Evolutionary conservation across 2,888 invertebrate species (phyloP), one percentile per base, ranked within the genome.

Genomic region (Agrotis puta): DNA sequence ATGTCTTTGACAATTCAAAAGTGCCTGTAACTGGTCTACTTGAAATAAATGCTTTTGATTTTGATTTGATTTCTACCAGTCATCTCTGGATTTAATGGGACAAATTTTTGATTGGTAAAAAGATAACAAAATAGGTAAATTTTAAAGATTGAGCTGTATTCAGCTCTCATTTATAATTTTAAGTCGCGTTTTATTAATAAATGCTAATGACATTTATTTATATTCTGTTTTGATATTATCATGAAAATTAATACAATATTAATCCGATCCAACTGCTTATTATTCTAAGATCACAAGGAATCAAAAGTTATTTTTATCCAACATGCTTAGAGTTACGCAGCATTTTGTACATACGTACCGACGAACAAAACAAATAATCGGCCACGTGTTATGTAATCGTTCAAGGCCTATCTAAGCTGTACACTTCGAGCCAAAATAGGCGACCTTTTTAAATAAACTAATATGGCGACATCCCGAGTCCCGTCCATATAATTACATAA

Each of bases 311-410:
- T 51, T 64, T 70, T 54, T 24, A 59, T n/a, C n/a, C 33, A 39
- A 53, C 45, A 54, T 54, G 58, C 58, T 67, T 24, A 75, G 14
- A 50, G 57, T 24, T 39, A 43, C 56, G 16, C 39, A 61, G 54
- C 16, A 51, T 45, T 70, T 64, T 39, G 53, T 27, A 64, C 63
- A 77, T 4, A 48, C 51, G 22, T 9, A 64, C 47, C 18, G n/a
- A 33, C 24, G 11, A 66, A 1, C 14, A 45, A 64, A 77, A 78
- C 53, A 65, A 77, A 62, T 62, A 64, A 14, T 45, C 57, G 39
- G 24, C 9, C 51, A 62, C 11, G 27, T 74, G 61, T 76, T 76
- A 64, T 45, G 45, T 75, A 63, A 74, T 14, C 7, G 43, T 48
- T 61, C 51, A 62, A 75, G 76, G 70, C 50, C 43, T 11, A 22